These are phyloP conservation scores for Caenorhabditis sp. DNA, from an alignment of 2,888 invertebrate species.

Conservation along the genomic window DNA sequence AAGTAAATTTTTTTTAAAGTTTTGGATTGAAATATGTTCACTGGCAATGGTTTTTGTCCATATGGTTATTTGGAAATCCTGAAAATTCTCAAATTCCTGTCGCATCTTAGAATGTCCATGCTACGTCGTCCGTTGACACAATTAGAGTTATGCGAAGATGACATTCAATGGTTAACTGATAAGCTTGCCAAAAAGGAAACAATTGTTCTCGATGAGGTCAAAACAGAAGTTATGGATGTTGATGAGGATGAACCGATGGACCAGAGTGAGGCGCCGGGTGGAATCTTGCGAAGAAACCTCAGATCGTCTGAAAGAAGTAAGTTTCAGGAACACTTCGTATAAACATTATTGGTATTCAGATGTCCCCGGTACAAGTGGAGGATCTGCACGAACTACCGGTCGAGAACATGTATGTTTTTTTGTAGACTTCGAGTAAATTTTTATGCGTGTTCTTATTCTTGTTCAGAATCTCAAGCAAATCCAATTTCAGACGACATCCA, in stretches of 20 bases:
- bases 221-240: neutral
- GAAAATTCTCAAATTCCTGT: neutral
- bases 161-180: slow-evolving; percentile 45
- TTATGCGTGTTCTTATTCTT: too few relatives aligned
- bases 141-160: slow-evolving; percentile 58
- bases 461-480: too few relatives aligned
- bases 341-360: slow-evolving; percentile 21
- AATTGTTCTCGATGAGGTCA: neutral
- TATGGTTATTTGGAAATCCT: neutral
- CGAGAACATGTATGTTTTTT: neutral
- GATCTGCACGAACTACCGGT: neutral
- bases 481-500: slow-evolving; percentile 19
- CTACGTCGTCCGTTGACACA: slow-evolving; percentile 58
- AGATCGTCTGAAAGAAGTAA: slow-evolving; percentile 38
- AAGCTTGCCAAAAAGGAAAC: slow-evolving; percentile 11
- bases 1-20: neutral
- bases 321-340: neutral
- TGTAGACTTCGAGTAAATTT: too few relatives aligned
- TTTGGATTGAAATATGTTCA: neutral
- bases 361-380: slow-evolving; percentile 21
- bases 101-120: slow-evolving; percentile 48
- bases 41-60: neutral
- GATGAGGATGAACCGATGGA: slow-evolving; percentile 49
- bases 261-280: slow-evolving; percentile 37
- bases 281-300: slow-evolving; percentile 34